Evolutionary conservation across 2,797 vertebrate genomes (phyloP).

Genomic region (Dendrocincla fuliginosa): DNA sequence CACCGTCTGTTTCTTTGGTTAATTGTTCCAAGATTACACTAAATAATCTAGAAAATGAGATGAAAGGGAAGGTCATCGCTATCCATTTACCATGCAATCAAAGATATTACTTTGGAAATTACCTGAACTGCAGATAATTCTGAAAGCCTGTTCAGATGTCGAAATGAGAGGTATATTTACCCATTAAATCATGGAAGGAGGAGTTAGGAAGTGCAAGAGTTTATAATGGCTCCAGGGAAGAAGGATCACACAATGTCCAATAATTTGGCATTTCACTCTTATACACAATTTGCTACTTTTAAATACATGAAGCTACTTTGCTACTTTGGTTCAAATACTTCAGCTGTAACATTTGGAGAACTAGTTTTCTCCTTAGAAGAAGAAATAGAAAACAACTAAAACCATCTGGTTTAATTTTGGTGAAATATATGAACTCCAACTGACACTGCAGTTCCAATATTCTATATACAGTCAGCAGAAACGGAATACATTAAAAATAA

Average conservation of each 20-base stretch:
- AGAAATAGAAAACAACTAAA: not conserved
- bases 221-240: not conserved
- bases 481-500: not conserved
- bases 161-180: not conserved
- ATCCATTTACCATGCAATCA: constrained; percentile 11
- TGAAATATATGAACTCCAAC: not conserved
- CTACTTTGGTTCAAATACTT: not conserved
- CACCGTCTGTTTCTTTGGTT: constrained; percentile 89
- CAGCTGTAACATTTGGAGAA: not conserved
- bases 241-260: not conserved
- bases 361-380: not conserved
- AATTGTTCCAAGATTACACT: constrained; percentile 99
- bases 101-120: not conserved
- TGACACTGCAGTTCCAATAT: not conserved
- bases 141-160: not conserved
- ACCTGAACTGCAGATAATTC: constrained; percentile 9
- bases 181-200: not conserved
- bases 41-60: constrained; percentile 86
- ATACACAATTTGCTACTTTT: not conserved
- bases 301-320: constrained; percentile 4
- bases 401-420: constrained; percentile 4
- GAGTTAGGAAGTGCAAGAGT: not conserved
- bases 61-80: constrained; percentile 28
- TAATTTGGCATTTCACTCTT: not conserved
- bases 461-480: not conserved